These are phyloP conservation scores for Pammene aurita DNA, from an alignment of 2,888 invertebrate genomes.

Conservation along the genomic window DNA sequence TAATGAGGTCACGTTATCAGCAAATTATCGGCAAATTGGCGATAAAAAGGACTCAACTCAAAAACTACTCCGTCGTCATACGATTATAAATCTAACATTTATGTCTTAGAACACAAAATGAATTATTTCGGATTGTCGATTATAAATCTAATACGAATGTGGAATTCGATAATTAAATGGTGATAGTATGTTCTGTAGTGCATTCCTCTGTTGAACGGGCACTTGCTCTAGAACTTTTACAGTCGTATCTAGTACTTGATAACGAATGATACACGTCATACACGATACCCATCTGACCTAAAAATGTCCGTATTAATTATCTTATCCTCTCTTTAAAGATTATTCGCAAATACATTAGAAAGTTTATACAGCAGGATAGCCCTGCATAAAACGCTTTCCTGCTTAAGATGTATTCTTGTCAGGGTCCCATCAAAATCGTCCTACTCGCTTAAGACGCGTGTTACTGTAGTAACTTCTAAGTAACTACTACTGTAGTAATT, in stretches of 20 bases:
- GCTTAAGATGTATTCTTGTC: too few relatives aligned
- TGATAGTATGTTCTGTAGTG: slow-evolving; percentile 15
- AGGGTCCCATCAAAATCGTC: too few relatives aligned
- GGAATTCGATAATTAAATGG: slow-evolving; percentile 22
- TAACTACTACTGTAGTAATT: too few relatives aligned
- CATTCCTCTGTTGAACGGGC: slow-evolving; percentile 20
- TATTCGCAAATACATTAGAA: too few relatives aligned
- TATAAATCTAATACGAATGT: slow-evolving; percentile 1
- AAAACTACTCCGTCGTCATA: background rate
- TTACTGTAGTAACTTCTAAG: too few relatives aligned
- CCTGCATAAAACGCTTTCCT: too few relatives aligned
- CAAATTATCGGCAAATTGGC: slow-evolving; percentile 14
- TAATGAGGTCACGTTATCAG: slow-evolving; percentile 31
- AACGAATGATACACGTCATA: background rate
- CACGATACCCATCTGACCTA: too few relatives aligned
- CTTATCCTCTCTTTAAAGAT: too few relatives aligned
- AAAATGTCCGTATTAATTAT: too few relatives aligned
- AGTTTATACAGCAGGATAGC: too few relatives aligned
- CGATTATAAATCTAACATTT: slow-evolving; percentile 1
- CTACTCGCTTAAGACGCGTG: too few relatives aligned
- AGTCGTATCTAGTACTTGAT: background rate
- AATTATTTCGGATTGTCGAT: background rate
- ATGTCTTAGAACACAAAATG: background rate
- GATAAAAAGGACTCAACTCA: slow-evolving; percentile 15
- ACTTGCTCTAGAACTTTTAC: slow-evolving; percentile 3